Evolutionary conservation across 2,113 vertebrate species (phyloP), one percentile per base, ranked within the genome.

Genomic region (Pelmatolapia mariae): DNA sequence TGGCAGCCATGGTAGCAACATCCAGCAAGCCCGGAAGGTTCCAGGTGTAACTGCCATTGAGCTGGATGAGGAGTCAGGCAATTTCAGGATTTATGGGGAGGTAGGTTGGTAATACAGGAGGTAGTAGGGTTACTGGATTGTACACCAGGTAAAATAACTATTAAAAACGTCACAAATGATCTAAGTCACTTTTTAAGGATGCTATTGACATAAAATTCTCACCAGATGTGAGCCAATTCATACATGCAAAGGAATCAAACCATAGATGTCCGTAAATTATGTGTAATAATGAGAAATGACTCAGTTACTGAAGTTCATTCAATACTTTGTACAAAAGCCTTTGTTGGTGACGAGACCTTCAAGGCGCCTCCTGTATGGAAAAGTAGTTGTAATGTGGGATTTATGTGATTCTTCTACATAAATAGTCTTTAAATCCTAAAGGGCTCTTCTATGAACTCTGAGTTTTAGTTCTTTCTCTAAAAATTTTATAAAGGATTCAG

Each of bases 31-130:
- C 80, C 95, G 98, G 6, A 98, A 98, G 88, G 97, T 98, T 40
- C 91, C 95, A 3, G 97, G 98, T 1, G 97, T 98, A 94, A 97
- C 97, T 0, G 98, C 98, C 86, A 98, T 98, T 2, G 98, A 98
- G 80, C 89, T 98, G 89, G 98, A 98, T 5, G 98, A 98, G 86
- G 97, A 97, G 89, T 98, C 96, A 1, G 97, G 97, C 54, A 98
- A 97, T 12, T 98, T 98, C 93, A 96, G 97, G 90, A 97, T 98
- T 86, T 98, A 98, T 29, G 98, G 98, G 76, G 98, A 98, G 97
- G 98, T 98, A 90, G 8, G 71, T 5, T 8, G 6, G 36, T 8
- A 47, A 29, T 36, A 78, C 24, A 45, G 15, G 13, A 2, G 61
- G 19, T 66, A 15, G 73, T 50, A 45, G 22, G 6, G 24, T 36